phyloP scores from a whole-genome alignment of 2,797 vertebrate genomes.

The Poeciliopsis presidionis region DNA sequence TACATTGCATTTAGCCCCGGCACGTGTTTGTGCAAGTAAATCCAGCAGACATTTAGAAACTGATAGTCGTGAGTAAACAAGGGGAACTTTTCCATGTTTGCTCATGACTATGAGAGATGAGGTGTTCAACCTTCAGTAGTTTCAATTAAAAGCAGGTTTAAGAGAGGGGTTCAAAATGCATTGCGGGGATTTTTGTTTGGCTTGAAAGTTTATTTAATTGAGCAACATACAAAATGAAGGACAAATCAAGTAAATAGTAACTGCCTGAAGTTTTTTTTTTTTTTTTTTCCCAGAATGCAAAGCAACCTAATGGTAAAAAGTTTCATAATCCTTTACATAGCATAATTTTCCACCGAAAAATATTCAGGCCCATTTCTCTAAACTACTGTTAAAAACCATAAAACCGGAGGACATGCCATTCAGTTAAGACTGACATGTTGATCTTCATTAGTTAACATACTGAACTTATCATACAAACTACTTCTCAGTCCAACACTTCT shows the following conservation, averaged over 20 bases:
- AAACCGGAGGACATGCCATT: not conserved
- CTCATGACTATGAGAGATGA: not conserved
- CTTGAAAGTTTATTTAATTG: slow-evolving; percentile 8
- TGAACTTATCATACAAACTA: not conserved
- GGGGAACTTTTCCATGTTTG: slow-evolving; percentile 8
- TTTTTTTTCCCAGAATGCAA: not conserved
- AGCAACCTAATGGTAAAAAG: not conserved
- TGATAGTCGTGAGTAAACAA: slow-evolving; percentile 9
- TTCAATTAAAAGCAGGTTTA: not conserved
- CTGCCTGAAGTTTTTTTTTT: not conserved
- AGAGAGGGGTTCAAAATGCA: not conserved
- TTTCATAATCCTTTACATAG: not conserved
- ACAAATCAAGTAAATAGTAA: not conserved
- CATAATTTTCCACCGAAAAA: not conserved
- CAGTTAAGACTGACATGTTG: not conserved
- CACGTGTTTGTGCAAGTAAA: slow-evolving; percentile 33
- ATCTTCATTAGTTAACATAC: not conserved
- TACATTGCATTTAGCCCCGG: slow-evolving; percentile 48
- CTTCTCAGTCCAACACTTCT: too few relatives aligned
- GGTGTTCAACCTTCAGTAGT: slow-evolving; percentile 1
- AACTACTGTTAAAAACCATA: not conserved
- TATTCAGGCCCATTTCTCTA: not conserved
- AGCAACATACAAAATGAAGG: not conserved
- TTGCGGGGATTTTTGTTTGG: not conserved
- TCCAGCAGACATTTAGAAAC: slow-evolving; percentile 23